Base-by-base conservation (phyloP, 2,113 vertebrate species). In the Patagioenas fasciata region DNA sequence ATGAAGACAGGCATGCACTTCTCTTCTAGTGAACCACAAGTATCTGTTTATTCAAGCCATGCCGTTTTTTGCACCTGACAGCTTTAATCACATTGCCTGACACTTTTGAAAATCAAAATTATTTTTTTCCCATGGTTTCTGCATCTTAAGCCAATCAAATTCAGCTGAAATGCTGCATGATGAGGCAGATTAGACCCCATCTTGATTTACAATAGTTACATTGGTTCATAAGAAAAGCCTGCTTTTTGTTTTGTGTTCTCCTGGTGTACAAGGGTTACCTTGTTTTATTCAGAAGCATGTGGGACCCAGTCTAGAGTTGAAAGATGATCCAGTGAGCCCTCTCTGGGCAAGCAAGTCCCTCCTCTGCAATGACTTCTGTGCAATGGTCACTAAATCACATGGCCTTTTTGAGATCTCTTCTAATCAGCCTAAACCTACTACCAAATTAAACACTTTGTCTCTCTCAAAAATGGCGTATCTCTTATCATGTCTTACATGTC, bases 401-500 rank as follows among this genome's bases (percentile, higher is more conserved):
- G 48, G 40, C 15, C 47, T 26, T 56, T 29, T 31, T 34, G 71
- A 72, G 48, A 51, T n/a, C n/a, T 53, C 5, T 53, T 69, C 51
- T 72, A 54, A 42, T 60, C 15, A 34, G 9, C 62, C 17, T 40
- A 47, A 85, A 62, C 11, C n/a, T 64, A 7, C n/a, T 24, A 19
- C 36, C n/a, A 21, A 29, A 20, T 56, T 21, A 19, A 61, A 38
- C 6, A 4, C 24, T 38, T 34, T 19, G 8, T 57, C 24, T 26
- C 6, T 70, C 51, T 74, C 53, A 48, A 36, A 78, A 57, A 15
- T 4, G 4, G 11, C 34, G 2, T 16, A 1, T 23, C 29, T 73
- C 51, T 56, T 54, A 6, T 3, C 5, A 2, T 15, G 64, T 34
- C 53, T n/a, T 50, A 7, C 2, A 0, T 9, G 16, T 38, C 2